Evolutionary conservation across 2,797 vertebrate species (phyloP).

Genomic region (Poecilia wingei): DNA sequence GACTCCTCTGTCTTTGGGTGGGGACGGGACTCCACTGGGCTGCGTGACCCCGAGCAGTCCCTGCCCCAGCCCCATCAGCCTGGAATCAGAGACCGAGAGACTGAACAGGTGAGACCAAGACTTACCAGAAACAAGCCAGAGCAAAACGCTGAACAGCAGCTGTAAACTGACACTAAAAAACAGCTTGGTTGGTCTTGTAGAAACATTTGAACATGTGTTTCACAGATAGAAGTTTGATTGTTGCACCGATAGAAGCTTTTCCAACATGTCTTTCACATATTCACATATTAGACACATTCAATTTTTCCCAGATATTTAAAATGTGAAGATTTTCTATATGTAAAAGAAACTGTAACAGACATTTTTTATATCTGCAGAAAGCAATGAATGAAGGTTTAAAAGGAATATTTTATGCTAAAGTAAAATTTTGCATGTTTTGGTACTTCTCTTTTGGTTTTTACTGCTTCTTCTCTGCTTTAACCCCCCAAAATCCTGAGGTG

Average conservation of each 20-base stretch:
- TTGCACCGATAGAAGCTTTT: not conserved
- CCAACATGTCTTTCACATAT: not conserved
- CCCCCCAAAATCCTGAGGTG: not conserved
- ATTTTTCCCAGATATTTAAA: not conserved
- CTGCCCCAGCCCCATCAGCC: slow-evolving; percentile 48
- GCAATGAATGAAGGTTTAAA: too few relatives aligned
- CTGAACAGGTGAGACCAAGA: slow-evolving; percentile 80
- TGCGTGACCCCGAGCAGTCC: slow-evolving; percentile 51
- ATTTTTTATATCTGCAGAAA: too few relatives aligned
- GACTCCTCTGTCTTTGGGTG: slow-evolving; percentile 58
- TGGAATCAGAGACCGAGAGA: slow-evolving; percentile 78
- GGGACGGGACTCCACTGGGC: slow-evolving; percentile 57
- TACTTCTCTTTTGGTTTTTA: too few relatives aligned
- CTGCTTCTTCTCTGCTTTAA: not conserved
- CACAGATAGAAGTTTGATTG: not conserved
- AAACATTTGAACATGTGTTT: not conserved
- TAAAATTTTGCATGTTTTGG: too few relatives aligned
- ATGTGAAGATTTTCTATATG: not conserved
- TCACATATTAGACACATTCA: not conserved
- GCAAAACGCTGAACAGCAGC: not conserved
- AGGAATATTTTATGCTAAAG: too few relatives aligned
- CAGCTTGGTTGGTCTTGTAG: not conserved
- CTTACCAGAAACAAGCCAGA: not conserved
- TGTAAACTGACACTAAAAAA: not conserved
- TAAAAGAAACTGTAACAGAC: not conserved